These are phyloP conservation scores for Calypte anna DNA, from an alignment of 2,113 vertebrate genomes.

Conservation along the genomic window DNA sequence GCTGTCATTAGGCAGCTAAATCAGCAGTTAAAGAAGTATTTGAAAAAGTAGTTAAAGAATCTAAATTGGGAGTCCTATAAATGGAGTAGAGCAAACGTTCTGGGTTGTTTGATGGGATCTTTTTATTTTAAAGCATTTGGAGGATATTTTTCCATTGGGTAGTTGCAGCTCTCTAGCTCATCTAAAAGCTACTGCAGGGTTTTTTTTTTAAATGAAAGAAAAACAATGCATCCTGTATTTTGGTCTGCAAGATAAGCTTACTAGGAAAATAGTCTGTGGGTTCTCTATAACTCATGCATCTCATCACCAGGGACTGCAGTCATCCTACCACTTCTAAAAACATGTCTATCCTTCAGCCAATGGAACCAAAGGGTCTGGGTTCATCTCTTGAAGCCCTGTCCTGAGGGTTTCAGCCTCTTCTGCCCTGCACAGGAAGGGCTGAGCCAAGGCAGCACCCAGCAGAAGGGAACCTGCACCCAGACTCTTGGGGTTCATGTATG, in stretches of 20 bases:
- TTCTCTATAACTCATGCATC: neutral
- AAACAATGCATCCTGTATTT: neutral
- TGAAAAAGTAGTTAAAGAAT: neutral
- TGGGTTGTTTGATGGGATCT: neutral
- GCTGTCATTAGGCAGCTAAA: neutral
- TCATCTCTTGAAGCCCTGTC: neutral
- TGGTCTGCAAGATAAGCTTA: neutral
- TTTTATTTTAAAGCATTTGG: neutral
- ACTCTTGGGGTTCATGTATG: neutral
- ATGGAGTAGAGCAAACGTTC: neutral
- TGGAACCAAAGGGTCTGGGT: neutral
- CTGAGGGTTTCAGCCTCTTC: neutral
- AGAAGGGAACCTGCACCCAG: neutral
- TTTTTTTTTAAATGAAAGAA: neutral
- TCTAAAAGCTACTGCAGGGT: neutral
- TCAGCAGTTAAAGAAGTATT: constrained; percentile 5
- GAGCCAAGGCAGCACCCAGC: neutral
- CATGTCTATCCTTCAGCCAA: neutral
- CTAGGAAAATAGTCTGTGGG: neutral
- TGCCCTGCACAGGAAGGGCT: neutral
- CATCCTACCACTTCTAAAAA: neutral
- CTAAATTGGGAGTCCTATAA: constrained; percentile 9
- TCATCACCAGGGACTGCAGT: neutral
- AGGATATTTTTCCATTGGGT: neutral
- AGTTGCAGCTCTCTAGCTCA: neutral